Percentiles rank a stretch among this genome's conserved stretches.
These are phyloP conservation scores for Dolichomitus sp. DNA, from an alignment of 2,888 invertebrate genomes.

Conservation along the genomic window DNA sequence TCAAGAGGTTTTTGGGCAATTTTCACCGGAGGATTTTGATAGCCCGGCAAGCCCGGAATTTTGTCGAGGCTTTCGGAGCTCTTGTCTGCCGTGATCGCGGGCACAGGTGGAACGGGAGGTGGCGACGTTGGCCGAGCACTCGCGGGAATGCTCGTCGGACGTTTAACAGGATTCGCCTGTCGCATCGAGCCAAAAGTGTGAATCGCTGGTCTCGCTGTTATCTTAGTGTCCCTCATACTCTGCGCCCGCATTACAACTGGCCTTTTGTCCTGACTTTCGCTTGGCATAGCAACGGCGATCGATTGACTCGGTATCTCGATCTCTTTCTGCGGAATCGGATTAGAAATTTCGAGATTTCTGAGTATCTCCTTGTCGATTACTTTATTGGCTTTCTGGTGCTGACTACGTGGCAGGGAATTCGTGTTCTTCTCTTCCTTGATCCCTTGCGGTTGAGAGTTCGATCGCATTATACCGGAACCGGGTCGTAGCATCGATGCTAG, in stretches of 20 bases:
- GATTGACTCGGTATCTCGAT: conserved; percentile 89
- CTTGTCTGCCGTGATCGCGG: conserved; percentile 84
- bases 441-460: conserved; percentile 87
- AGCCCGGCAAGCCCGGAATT: conserved; percentile 87
- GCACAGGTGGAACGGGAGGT: conserved; percentile 90
- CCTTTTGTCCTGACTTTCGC: conserved; percentile 87
- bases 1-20: conserved; percentile 63
- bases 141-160: conserved; percentile 92
- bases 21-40: conserved; percentile 87
- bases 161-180: conserved; percentile 88
- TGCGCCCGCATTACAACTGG: conserved; percentile 92
- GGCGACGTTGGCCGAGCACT: conserved; percentile 92
- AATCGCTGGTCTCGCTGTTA: conserved; percentile 88
- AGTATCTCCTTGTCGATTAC: conserved; percentile 91
- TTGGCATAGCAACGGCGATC: conserved; percentile 88
- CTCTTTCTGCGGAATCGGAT: conserved; percentile 92
- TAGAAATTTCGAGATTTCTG: conserved; percentile 93
- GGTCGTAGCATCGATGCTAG: conserved; percentile 90
- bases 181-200: conserved; percentile 95
- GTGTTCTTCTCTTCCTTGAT: conserved; percentile 87
- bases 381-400: conserved; percentile 89
- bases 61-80: conserved; percentile 74
- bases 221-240: conserved; percentile 91
- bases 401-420: conserved; percentile 89
- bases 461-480: conserved; percentile 86